These are phyloP conservation scores for Gymnocypris eckloni DNA, from an alignment of 2,797 vertebrate species.

Conservation along the genomic window DNA sequence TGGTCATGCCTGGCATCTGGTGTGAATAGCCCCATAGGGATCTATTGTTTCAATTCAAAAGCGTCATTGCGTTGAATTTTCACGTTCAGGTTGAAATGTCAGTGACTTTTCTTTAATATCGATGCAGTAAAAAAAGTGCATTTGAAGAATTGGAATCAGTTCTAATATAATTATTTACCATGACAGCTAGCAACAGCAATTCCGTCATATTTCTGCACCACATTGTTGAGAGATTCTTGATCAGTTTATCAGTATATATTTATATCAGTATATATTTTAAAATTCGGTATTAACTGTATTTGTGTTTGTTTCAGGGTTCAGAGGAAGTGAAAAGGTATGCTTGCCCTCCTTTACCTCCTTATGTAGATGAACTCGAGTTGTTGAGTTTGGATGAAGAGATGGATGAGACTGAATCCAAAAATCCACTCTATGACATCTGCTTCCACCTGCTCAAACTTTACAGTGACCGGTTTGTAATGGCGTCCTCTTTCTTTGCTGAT, in stretches of 20 bases:
- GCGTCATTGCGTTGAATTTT: no score
- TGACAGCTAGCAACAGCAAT: background rate
- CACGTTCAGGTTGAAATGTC: no score
- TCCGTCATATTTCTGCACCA: no score
- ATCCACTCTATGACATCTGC: constrained; percentile 86
- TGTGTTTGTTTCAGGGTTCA: constrained; percentile 75
- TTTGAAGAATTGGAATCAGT: background rate
- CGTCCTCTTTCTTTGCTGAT: background rate
- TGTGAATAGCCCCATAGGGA: no score
- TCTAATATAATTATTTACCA: background rate
- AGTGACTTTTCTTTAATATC: background rate
- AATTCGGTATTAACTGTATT: background rate
- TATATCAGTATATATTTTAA: background rate
- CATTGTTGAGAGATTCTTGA: background rate
- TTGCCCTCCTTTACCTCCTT: constrained; percentile 87
- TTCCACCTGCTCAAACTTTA: constrained; percentile 96
- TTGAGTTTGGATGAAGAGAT: constrained; percentile 65
- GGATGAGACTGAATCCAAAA: constrained; percentile 65
- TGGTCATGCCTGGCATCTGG: no score
- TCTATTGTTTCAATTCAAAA: no score
- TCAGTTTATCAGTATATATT: background rate
- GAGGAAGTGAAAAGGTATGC: constrained; percentile 83
- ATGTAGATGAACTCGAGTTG: constrained; percentile 79
- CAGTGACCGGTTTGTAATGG: constrained; percentile 85
- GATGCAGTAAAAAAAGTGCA: background rate